Percentiles rank a stretch among this genome's conserved stretches.
These are phyloP conservation scores for Sphaerophoria rueppellii DNA, from an alignment of 2,888 invertebrate species.

Conservation along the genomic window DNA sequence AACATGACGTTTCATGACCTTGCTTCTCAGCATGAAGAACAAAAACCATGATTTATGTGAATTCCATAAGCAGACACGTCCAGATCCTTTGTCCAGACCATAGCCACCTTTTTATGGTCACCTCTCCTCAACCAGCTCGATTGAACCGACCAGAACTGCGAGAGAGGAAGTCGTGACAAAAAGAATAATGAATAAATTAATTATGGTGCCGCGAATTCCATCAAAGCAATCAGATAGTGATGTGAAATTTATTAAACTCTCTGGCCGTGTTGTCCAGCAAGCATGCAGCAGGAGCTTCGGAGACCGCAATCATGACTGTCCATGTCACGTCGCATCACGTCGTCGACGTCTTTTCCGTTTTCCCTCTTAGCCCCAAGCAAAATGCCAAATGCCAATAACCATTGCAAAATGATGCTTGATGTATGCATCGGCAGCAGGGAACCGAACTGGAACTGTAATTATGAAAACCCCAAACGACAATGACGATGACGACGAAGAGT, in stretches of 20 bases:
- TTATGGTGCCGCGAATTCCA: conserved; percentile 68
- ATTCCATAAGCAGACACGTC: conserved; percentile 52
- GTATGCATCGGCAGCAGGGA: conserved; percentile 14
- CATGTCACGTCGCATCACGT: neutral
- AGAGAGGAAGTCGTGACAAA: conserved; percentile 47
- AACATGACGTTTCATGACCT: conserved; percentile 52
- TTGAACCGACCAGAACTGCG: neutral
- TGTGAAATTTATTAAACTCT: conserved; percentile 67
- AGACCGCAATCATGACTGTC: conserved; percentile 48
- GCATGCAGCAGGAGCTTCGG: conserved; percentile 28
- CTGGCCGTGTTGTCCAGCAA: too few relatives aligned
- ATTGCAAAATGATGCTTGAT: conserved; percentile 36
- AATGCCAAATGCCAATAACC: conserved; percentile 46
- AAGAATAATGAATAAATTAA: conserved; percentile 71
- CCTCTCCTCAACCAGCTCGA: conserved; percentile 46
- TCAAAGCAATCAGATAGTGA: conserved; percentile 70
- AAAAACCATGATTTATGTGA: conserved; percentile 48
- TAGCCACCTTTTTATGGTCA: conserved; percentile 56
- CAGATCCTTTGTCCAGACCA: neutral
- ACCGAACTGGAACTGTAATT: conserved; percentile 46
- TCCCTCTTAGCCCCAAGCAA: neutral
- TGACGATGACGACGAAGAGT: conserved; percentile 38
- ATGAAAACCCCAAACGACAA: conserved; percentile 63
- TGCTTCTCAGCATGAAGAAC: conserved; percentile 20
- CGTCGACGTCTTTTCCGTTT: conserved; percentile 33